Conservation (phyloP, 2,797 vertebrate species). For the Tarsius wallacei region DNA sequence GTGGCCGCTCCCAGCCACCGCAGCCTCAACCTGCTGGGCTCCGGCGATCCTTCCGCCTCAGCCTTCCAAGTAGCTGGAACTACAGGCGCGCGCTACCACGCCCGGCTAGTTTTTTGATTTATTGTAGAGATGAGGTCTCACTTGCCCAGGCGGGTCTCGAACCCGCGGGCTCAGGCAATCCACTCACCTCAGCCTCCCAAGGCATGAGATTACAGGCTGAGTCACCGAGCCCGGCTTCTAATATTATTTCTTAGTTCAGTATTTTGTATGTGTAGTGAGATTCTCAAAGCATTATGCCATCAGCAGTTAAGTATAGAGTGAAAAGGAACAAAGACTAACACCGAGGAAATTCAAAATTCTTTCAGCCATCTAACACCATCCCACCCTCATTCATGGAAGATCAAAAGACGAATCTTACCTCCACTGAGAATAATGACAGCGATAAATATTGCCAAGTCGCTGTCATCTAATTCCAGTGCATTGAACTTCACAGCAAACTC, state of each 20-base stretch:
- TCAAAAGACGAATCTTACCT: slow-evolving; percentile 92
- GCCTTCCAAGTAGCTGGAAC: too few species aligned
- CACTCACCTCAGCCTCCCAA: too few species aligned
- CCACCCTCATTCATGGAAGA: not conserved
- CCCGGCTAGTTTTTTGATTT: too few species aligned
- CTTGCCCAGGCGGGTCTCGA: too few species aligned
- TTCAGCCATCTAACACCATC: not conserved
- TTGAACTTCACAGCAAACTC: slow-evolving; percentile 99
- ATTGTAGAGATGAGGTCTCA: too few species aligned
- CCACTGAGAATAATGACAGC: slow-evolving; percentile 99
- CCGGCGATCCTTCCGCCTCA: too few species aligned
- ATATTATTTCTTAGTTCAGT: not conserved
- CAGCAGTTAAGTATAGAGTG: not conserved
- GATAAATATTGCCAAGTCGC: slow-evolving; percentile 98
- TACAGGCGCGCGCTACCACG: too few species aligned
- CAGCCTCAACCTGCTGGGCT: too few species aligned
- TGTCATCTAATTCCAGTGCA: slow-evolving; percentile 98
- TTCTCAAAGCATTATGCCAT: not conserved
- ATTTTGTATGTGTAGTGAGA: not conserved
- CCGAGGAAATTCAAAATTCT: not conserved
- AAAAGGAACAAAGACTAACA: not conserved
- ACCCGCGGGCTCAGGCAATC: too few species aligned
- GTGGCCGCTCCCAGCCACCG: too few species aligned
- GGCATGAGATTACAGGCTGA: too few species aligned
- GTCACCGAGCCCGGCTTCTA: too few species aligned